phyloP scores from a whole-genome alignment of 2,888 invertebrate species.

The Stenurella melanura region DNA sequence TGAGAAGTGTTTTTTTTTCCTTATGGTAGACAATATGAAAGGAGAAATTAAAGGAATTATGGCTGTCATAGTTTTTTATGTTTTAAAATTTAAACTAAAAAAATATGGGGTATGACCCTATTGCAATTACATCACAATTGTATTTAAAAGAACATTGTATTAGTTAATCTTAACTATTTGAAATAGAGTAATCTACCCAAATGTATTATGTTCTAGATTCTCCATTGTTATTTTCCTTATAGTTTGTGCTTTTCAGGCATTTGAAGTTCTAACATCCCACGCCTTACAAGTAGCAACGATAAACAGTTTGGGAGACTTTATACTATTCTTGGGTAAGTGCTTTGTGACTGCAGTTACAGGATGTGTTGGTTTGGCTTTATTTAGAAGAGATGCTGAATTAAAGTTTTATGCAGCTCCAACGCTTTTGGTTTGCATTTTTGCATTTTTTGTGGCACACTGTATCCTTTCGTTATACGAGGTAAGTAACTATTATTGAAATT shows the following conservation, averaged over 20 bases:
- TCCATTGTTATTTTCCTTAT: too few species aligned
- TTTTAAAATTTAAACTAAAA: too few species aligned
- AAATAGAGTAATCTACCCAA: too few species aligned
- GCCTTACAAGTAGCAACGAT: conserved; percentile 92
- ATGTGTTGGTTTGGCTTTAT: conserved; percentile 83
- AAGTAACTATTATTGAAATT: conserved; percentile 47
- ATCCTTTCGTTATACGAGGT: conserved; percentile 96
- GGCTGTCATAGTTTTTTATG: too few species aligned
- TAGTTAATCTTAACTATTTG: too few species aligned
- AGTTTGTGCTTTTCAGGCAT: conserved; percentile 90
- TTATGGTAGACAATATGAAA: too few species aligned
- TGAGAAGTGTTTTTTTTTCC: too few species aligned
- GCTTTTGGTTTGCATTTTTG: conserved; percentile 87
- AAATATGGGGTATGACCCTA: too few species aligned
- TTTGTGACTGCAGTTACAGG: conserved; percentile 90
- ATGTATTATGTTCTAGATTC: too few species aligned
- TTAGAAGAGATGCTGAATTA: conserved; percentile 83
- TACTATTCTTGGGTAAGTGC: conserved; percentile 91
- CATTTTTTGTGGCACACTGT: conserved; percentile 95
- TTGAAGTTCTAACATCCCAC: conserved; percentile 88
- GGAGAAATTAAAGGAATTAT: too few species aligned
- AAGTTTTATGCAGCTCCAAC: conserved; percentile 92
- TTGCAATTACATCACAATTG: too few species aligned
- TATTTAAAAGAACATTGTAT: too few species aligned
- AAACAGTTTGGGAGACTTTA: conserved; percentile 94